Base-by-base conservation (phyloP, 2,113 vertebrate species). In the Otus sunia region DNA sequence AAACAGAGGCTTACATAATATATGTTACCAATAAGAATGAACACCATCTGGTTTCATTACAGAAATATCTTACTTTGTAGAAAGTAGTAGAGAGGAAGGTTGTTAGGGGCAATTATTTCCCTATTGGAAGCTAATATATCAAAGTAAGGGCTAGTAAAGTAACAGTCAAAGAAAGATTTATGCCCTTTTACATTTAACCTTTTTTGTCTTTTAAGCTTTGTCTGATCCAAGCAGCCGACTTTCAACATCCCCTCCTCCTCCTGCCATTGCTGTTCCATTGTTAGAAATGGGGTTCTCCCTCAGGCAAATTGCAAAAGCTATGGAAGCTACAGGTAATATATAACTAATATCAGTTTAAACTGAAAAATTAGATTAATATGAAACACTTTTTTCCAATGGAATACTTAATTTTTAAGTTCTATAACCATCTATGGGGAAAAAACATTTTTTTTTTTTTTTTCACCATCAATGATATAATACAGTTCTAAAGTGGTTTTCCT, bases 231-330 rank as follows among this genome's bases (percentile, higher is more conserved):
- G 98, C 98, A 99, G 99, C 96, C 98, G 99, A 29, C 99, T 99
- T 81, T 99, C 99, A 20, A 99, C 99, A 3, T 99, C 99, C 12
- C 99, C 99, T 14, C 99, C 99, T 34, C 99, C 99, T 63, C 99
- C 99, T 30, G 99, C 99, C 50, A 99, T 99, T 67, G 99, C 99
- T 34, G 99, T 99, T n/a, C 99, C 99, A 0, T 98, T 99, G 85
- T 85, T 99, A 47, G 99, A 99, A 97, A 99, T 99, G 99, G 99
- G 99, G 0, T 99, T 99, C 96, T 99, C 99, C 20, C 98, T 99
- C 92, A 97, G 99, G 11, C 99, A 99, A 81, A 99, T 99, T 96
- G 98, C 99, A 83, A 99, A 99, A 97, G 99, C 99, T 49, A 99
- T 99, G 98, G 99, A 99, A 97, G 99, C 99, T 78, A 99, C 99